A percentile compares a stretch with the other conserved stretches of the same genome.
These are phyloP conservation scores for Venustaconcha ellipsiformis DNA, from an alignment of 1,140 invertebrate species.

Conservation along the genomic window DNA sequence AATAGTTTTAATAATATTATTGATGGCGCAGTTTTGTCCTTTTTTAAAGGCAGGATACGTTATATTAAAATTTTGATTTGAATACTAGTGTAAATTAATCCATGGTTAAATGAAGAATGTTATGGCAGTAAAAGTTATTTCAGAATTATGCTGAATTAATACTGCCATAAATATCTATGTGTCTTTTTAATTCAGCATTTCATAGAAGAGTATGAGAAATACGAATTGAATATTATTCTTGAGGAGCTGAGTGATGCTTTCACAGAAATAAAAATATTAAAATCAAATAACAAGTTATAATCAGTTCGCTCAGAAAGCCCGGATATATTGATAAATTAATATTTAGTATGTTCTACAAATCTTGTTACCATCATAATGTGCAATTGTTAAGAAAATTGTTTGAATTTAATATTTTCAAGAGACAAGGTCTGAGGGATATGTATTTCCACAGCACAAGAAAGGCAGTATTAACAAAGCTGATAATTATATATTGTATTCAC, in stretches of 20 bases:
- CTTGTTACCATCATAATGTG: not conserved
- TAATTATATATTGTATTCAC: not conserved
- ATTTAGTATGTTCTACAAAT: not conserved
- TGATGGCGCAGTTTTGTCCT: no score
- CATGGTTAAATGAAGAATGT: no score
- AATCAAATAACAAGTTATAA: not conserved
- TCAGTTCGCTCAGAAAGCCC: not conserved
- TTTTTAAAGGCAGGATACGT: no score
- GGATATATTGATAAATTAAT: conserved; percentile 17
- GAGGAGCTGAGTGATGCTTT: conserved; percentile 3
- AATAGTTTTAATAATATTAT: no score
- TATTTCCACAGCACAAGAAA: conserved; percentile 10
- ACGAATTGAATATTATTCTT: not conserved
- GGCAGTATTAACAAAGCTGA: not conserved
- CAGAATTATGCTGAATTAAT: no score
- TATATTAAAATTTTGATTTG: no score
- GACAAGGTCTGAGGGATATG: conserved; percentile 4
- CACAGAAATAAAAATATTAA: not conserved
- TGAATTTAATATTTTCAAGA: conserved; percentile 1
- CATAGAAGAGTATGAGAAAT: not conserved
- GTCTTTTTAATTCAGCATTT: not conserved
- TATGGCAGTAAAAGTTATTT: no score
- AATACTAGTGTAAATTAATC: not conserved
- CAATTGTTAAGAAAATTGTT: conserved; percentile 12
- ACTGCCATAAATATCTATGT: no score